These are phyloP conservation scores for Oxystoma pomonae DNA, from an alignment of 2,888 invertebrate species.

Conservation along the genomic window DNA sequence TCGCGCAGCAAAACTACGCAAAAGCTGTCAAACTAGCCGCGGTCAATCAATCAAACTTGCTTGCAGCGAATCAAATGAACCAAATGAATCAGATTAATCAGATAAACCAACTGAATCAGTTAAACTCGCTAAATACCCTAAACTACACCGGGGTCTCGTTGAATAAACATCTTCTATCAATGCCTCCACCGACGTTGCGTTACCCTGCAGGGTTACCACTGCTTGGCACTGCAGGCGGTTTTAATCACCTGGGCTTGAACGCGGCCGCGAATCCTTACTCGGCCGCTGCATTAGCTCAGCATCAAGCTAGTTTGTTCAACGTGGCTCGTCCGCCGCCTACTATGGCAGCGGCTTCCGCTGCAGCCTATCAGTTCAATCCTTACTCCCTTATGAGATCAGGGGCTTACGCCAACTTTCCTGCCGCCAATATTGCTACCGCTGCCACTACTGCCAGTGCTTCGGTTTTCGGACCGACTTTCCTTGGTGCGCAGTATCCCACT, in stretches of 20 bases:
- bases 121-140: constrained; percentile 54
- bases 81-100: constrained; percentile 62
- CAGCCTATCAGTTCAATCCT: constrained; percentile 46
- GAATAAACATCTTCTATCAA: constrained; percentile 57
- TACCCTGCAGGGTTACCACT: constrained; percentile 31
- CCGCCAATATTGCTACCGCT: constrained; percentile 27
- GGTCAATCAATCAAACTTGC: constrained; percentile 37
- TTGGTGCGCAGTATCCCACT: constrained; percentile 43
- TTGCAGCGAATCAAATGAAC: constrained; percentile 23
- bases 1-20: constrained; percentile 79
- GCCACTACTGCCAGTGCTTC: constrained; percentile 45
- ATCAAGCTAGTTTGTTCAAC: constrained; percentile 39
- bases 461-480: constrained; percentile 40
- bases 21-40: constrained; percentile 65
- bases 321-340: constrained; percentile 40
- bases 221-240: constrained; percentile 35
- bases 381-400: constrained; percentile 48
- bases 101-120: constrained; percentile 34
- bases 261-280: constrained; percentile 43
- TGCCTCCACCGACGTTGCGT: constrained; percentile 43
- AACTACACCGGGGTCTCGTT: constrained; percentile 68
- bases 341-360: constrained; percentile 17
- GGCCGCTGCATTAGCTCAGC: constrained; percentile 38
- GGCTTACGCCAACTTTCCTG: constrained; percentile 34
- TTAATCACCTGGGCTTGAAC: constrained; percentile 31